Conservation (phyloP, 2,113 vertebrate genomes). For the Salvelinus sp. region DNA sequence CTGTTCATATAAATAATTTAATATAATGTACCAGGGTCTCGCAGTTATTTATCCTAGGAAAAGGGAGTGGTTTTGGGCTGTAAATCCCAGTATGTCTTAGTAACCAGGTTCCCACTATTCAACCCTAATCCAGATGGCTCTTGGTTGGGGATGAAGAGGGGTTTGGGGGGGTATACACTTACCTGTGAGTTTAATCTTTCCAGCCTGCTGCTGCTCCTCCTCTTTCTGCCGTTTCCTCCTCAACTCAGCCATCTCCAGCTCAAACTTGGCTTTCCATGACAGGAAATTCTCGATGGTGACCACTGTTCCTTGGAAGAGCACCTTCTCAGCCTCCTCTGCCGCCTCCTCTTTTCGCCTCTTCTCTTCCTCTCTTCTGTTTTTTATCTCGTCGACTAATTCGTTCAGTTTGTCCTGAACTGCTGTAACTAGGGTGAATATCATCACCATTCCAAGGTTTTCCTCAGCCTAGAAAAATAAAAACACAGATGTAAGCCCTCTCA, state of each 20-base stretch:
- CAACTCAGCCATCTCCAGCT: slow-evolving; percentile 85
- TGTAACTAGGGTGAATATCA: slow-evolving; percentile 97
- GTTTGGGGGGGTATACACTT: slow-evolving; percentile 23
- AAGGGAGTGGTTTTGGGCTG: too few relatives aligned
- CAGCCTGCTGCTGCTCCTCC: slow-evolving; percentile 87
- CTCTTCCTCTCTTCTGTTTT: slow-evolving; percentile 90
- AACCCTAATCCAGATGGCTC: too few relatives aligned
- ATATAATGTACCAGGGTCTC: too few relatives aligned
- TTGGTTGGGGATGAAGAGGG: too few relatives aligned
- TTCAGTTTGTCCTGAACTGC: slow-evolving; percentile 97
- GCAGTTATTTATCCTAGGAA: too few relatives aligned
- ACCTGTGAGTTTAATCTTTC: slow-evolving; percentile 93
- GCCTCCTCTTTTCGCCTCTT: slow-evolving; percentile 85
- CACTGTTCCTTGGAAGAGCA: slow-evolving; percentile 93
- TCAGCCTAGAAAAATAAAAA: slow-evolving; percentile 75
- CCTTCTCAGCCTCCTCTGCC: slow-evolving; percentile 96
- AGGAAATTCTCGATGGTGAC: slow-evolving; percentile 97
- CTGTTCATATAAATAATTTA: too few relatives aligned
- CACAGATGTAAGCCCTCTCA: background rate
- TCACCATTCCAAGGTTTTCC: slow-evolving; percentile 97
- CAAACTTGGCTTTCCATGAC: slow-evolving; percentile 91
- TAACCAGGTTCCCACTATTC: too few relatives aligned
- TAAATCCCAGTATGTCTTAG: too few relatives aligned
- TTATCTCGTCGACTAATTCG: slow-evolving; percentile 92
- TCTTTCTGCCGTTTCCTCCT: slow-evolving; percentile 91